A percentile compares a stretch with the other conserved stretches of the same genome.
These are phyloP conservation scores for Dyspetes luteomarginatus DNA, from an alignment of 2,888 invertebrate species.

Conservation along the genomic window DNA sequence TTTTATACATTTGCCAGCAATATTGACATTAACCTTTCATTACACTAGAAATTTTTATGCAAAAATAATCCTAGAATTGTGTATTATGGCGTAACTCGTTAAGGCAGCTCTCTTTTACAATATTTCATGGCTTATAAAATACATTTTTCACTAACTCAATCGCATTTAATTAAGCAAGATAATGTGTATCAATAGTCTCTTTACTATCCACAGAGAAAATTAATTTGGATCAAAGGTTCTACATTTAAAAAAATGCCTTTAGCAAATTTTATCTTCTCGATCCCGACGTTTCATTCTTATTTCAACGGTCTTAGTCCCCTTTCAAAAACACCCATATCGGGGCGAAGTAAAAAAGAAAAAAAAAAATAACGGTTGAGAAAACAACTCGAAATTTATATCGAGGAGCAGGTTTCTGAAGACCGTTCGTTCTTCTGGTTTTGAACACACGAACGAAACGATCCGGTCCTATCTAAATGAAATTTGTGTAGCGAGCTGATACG, in stretches of 20 bases:
- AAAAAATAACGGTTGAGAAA: slow-evolving; percentile 14
- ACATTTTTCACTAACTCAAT: too few relatives aligned
- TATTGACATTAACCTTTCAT: too few relatives aligned
- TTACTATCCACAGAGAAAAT: too few relatives aligned
- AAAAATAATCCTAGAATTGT: too few relatives aligned
- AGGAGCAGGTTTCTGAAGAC: slow-evolving; percentile 40
- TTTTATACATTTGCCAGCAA: too few relatives aligned
- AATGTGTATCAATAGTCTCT: too few relatives aligned
- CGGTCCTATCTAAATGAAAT: slow-evolving; percentile 42
- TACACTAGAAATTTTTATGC: too few relatives aligned
- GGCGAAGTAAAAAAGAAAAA: neutral
- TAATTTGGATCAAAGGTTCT: too few relatives aligned
- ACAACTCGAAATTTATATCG: slow-evolving; percentile 27
- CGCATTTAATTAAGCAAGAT: too few relatives aligned
- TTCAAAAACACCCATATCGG: slow-evolving; percentile 3
- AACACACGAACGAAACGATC: slow-evolving; percentile 12
- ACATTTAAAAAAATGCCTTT: neutral
- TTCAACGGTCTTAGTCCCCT: neutral
- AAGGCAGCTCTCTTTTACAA: too few relatives aligned
- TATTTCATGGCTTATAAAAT: too few relatives aligned
- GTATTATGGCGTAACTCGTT: too few relatives aligned
- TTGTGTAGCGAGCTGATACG: slow-evolving; percentile 7
- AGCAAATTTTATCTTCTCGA: neutral
- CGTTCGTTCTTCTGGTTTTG: neutral
- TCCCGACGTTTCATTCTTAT: neutral